Evolutionary conservation across 2,797 vertebrate species (phyloP), one percentile per base, ranked within the genome.

Genomic region (Gorsachius magnificus): DNA sequence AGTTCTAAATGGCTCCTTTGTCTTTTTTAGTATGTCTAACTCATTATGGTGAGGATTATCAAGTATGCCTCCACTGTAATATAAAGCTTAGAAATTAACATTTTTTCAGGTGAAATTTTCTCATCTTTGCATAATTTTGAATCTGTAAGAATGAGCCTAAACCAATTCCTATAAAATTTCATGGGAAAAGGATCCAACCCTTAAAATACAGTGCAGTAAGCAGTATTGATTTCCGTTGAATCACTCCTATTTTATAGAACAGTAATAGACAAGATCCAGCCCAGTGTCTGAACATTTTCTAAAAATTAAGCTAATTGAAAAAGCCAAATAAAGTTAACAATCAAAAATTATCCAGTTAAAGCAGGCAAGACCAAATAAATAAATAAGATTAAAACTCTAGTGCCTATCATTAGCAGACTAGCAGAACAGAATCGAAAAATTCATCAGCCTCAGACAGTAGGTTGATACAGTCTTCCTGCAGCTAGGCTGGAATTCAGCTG

Each of bases 241-340:
- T 87, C 53, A 81, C 14, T 7, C 16, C 14, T 48, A 43, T 77
- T 86, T 86, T 83, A 65, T 33, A 92, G 31, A 82, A 91, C 38
- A 81, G 53, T 87, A 96, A 92, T 17, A 90, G 85, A 95, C 65
- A 90, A 93, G 93, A 93, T 60, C 92, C 93, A 92, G 83, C 31
- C 45, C 69, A n/a, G 58, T 18, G n/a, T 77, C 95, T 96, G 94
- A 97, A 95, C 57, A 87, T 90, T 96, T 97, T 96, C 93, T 94
- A 95, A 95, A 96, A 97, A 96, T 96, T 95, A 96, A 90, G 63
- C 66, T 97, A 93, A 97, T 95, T 90, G 94, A 89, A 97, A 94
- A 93, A 94, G 90, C 70, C 90, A 97, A 96, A 97, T 97, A 93
- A 97, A 97, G 93, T 96, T 96, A 97, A 83, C 86, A 94, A 90